phyloP scores from a whole-genome alignment of 2,113 vertebrate genomes.

The Monarcha castaneiventris region DNA sequence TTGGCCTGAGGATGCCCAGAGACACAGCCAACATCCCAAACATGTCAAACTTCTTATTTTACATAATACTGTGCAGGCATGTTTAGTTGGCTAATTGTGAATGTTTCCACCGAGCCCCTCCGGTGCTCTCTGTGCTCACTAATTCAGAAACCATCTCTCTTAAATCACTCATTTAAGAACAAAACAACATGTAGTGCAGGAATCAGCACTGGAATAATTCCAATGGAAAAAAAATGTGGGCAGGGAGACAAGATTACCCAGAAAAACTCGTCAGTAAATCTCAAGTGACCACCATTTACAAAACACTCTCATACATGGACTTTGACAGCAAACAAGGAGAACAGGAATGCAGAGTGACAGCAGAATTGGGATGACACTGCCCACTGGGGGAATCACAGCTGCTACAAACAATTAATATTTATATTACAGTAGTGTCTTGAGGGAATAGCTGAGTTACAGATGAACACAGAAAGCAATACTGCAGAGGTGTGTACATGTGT shows the following conservation, averaged over 20 bases:
- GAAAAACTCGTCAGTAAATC: background rate
- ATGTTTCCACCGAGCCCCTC: background rate
- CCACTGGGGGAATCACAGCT: background rate
- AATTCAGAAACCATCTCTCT: background rate
- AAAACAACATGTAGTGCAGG: background rate
- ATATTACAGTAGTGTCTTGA: background rate
- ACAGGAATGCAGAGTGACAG: background rate
- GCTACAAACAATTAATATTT: conserved; percentile 3
- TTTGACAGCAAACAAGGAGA: background rate
- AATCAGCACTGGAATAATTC: background rate
- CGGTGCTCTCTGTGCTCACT: background rate
- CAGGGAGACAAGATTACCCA: background rate
- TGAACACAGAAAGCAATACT: background rate
- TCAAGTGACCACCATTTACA: background rate
- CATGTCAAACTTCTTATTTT: background rate
- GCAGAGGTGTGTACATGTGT: background rate
- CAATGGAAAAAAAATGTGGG: background rate
- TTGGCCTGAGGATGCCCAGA: background rate
- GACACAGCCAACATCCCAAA: background rate
- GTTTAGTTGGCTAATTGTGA: background rate
- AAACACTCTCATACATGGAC: background rate
- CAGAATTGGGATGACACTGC: background rate
- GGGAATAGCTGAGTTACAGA: background rate
- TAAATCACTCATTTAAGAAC: background rate
- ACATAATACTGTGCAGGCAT: background rate